Evolutionary conservation across 2,888 invertebrate species (phyloP).

Genomic region (Caenorhabditis angaria): DNA sequence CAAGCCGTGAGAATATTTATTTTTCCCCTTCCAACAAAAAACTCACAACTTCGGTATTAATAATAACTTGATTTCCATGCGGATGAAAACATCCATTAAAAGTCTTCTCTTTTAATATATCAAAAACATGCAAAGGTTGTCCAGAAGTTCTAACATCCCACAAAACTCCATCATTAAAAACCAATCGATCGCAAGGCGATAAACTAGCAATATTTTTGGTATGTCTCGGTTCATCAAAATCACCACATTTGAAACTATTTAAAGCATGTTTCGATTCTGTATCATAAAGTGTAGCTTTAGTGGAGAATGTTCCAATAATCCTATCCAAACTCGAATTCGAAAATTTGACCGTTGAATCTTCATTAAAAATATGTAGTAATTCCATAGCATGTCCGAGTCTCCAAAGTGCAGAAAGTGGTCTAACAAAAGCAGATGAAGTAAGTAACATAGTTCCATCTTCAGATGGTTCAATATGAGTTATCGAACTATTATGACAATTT

Average conservation of each 20-base stretch:
- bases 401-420: slow-evolving; percentile 86
- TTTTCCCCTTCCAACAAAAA: not conserved
- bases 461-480: slow-evolving; percentile 79
- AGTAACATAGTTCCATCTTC: slow-evolving; percentile 82
- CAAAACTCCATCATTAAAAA: slow-evolving; percentile 47
- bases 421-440: slow-evolving; percentile 86
- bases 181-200: slow-evolving; percentile 44
- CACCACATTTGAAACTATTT: slow-evolving; percentile 77
- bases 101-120: slow-evolving; percentile 83
- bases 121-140: slow-evolving; percentile 87
- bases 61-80: slow-evolving; percentile 79
- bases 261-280: slow-evolving; percentile 83
- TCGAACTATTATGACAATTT: slow-evolving; percentile 86
- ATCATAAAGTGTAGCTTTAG: slow-evolving; percentile 88
- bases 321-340: slow-evolving; percentile 80
- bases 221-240: slow-evolving; percentile 15
- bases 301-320: slow-evolving; percentile 87
- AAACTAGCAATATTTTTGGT: slow-evolving; percentile 41
- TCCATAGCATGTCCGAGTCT: slow-evolving; percentile 71
- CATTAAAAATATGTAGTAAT: slow-evolving; percentile 76
- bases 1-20: too few relatives aligned
- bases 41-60: slow-evolving; percentile 87
- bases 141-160: slow-evolving; percentile 37
- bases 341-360: slow-evolving; percentile 82
- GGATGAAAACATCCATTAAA: slow-evolving; percentile 64